Conservation (phyloP, 2,888 invertebrate genomes). For the Himalopsyche japonica region DNA sequence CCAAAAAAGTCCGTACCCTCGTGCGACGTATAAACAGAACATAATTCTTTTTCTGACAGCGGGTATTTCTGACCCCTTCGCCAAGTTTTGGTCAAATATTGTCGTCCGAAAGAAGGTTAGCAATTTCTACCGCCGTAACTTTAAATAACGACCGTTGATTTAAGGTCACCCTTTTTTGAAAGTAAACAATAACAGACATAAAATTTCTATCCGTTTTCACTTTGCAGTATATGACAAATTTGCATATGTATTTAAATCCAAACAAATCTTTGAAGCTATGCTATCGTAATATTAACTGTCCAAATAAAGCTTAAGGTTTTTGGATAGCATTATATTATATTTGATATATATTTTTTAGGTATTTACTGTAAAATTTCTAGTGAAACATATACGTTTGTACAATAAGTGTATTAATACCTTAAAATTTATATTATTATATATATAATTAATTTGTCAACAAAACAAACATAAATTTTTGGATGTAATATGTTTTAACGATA, state of each 20-base stretch:
- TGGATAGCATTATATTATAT: neutral
- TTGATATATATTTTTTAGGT: neutral
- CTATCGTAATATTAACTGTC: neutral
- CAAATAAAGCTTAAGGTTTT: neutral
- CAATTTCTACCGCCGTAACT: neutral
- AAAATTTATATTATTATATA: too few species aligned
- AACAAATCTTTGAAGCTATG: neutral
- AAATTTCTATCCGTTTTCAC: neutral
- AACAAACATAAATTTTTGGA: too few species aligned
- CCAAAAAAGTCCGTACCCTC: conserved; percentile 24
- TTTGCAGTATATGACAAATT: neutral
- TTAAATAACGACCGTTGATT: neutral
- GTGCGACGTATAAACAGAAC: conserved; percentile 37
- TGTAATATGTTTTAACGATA: too few species aligned
- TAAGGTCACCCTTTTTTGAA: neutral
- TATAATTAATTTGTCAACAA: too few species aligned
- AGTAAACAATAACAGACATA: neutral
- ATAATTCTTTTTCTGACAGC: conserved; percentile 33
- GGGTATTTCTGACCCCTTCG: conserved; percentile 32
- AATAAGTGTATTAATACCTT: too few species aligned
- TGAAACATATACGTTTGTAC: neutral
- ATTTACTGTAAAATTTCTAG: conserved; percentile 9
- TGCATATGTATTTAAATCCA: neutral
- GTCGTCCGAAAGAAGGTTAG: neutral
- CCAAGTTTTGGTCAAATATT: conserved; percentile 40